phyloP scores from a whole-genome alignment of 2,888 invertebrate species.

The Harpagoxenus sublaevis region DNA sequence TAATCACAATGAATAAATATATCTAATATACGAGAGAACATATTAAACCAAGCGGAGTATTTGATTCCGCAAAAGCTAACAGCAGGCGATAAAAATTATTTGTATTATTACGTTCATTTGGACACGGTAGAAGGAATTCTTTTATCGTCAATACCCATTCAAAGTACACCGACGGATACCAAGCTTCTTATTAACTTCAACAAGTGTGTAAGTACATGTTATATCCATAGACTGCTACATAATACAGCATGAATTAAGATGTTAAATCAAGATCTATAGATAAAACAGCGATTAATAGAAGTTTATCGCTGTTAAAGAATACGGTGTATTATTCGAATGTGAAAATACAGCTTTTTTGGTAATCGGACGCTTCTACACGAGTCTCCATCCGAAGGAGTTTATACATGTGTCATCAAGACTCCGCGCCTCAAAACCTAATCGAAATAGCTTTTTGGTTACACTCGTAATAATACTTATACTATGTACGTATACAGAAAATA shows the following conservation, averaged over 20 bases:
- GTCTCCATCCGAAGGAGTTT: slow-evolving; percentile 92
- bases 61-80: slow-evolving; percentile 89
- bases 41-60: slow-evolving; percentile 91
- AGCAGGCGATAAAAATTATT: slow-evolving; percentile 90
- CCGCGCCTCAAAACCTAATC: slow-evolving; percentile 94
- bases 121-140: slow-evolving; percentile 91
- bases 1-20: slow-evolving; percentile 90
- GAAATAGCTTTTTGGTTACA: slow-evolving; percentile 94
- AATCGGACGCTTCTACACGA: slow-evolving; percentile 92
- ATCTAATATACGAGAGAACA: slow-evolving; percentile 91
- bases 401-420: slow-evolving; percentile 95
- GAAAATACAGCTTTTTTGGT: slow-evolving; percentile 92
- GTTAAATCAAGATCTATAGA: slow-evolving; percentile 86
- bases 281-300: slow-evolving; percentile 89
- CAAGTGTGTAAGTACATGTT: slow-evolving; percentile 85
- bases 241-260: slow-evolving; percentile 90
- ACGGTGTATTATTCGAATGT: slow-evolving; percentile 92
- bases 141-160: slow-evolving; percentile 87
- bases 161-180: slow-evolving; percentile 86
- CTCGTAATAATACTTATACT: slow-evolving; percentile 59
- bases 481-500: slow-evolving; percentile 76
- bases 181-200: slow-evolving; percentile 91
- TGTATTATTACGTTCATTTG: slow-evolving; percentile 92
- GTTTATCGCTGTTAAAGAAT: slow-evolving; percentile 93
- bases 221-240: slow-evolving; percentile 93